Conservation (phyloP, 2,113 vertebrate genomes). For the Crotalus tigris region DNA sequence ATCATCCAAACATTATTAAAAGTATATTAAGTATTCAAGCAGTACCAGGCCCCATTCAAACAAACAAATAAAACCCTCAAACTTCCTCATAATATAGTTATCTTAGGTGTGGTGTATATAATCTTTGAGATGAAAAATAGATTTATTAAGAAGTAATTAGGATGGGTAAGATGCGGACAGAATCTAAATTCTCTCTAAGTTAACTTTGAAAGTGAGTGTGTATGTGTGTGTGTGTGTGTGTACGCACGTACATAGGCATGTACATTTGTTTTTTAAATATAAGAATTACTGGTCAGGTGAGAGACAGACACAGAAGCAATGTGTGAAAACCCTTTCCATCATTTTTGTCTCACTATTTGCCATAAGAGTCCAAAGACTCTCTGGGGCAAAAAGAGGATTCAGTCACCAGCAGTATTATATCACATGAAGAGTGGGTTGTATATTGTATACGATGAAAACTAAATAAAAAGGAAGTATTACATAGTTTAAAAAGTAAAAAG, state of each 20-base stretch:
- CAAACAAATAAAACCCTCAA: not conserved
- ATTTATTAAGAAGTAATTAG: not conserved
- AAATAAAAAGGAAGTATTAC: not conserved
- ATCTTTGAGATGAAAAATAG: not conserved
- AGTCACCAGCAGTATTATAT: not conserved
- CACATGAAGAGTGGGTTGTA: not conserved
- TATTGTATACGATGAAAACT: not conserved
- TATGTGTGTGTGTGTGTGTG: no score
- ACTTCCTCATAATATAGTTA: not conserved
- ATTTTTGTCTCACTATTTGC: not conserved
- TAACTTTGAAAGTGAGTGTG: not conserved
- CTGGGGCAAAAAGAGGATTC: not conserved
- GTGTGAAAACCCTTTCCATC: not conserved
- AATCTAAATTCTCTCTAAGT: not conserved
- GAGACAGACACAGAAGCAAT: not conserved
- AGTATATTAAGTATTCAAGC: not conserved
- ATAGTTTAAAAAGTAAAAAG: not conserved
- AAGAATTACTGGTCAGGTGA: not conserved
- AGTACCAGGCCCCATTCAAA: not conserved
- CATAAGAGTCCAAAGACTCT: not conserved
- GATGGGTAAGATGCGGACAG: not conserved
- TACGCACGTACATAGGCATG: rapidly evolving
- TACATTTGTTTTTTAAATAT: not conserved
- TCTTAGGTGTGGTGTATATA: not conserved
- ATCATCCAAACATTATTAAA: not conserved